Evolutionary conservation across 2,797 vertebrate genomes (phyloP).

Genomic region (Perodicticus potto): DNA sequence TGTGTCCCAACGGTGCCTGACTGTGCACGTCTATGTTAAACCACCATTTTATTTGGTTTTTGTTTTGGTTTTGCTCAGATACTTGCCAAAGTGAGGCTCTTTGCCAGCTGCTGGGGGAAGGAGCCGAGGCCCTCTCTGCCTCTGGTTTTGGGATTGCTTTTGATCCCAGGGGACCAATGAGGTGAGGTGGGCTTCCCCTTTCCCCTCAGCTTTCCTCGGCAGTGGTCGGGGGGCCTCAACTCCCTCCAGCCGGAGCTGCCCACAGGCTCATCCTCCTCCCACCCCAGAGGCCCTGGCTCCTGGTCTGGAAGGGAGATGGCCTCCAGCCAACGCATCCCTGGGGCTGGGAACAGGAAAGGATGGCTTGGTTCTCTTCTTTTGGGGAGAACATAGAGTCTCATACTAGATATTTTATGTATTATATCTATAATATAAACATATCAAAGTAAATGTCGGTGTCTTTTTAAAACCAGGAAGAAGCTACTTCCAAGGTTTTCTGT

Average conservation of each 20-base stretch:
- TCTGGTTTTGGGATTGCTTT: slow-evolving; percentile 80
- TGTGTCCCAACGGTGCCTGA: slow-evolving; percentile 84
- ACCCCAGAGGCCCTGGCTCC: slow-evolving; percentile 52
- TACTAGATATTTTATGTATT: slow-evolving; percentile 78
- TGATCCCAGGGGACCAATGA: slow-evolving; percentile 75
- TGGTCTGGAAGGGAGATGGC: slow-evolving; percentile 55
- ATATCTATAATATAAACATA: slow-evolving; percentile 86
- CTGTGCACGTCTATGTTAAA: slow-evolving; percentile 80
- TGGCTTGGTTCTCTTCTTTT: slow-evolving; percentile 60
- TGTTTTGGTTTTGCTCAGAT: slow-evolving; percentile 86
- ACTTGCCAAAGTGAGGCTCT: slow-evolving; percentile 87
- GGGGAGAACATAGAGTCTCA: slow-evolving; percentile 64
- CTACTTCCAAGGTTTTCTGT: slow-evolving; percentile 77
- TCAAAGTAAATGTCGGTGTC: slow-evolving; percentile 77
- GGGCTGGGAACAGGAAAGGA: slow-evolving; percentile 49
- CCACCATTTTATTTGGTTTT: slow-evolving; percentile 87
- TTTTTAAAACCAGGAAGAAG: slow-evolving; percentile 78
- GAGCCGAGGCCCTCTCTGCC: slow-evolving; percentile 76
- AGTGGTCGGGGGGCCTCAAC: not conserved
- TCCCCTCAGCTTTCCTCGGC: slow-evolving; percentile 39
- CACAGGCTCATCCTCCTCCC: not conserved
- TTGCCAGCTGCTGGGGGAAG: slow-evolving; percentile 82
- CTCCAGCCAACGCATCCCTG: slow-evolving; percentile 24
- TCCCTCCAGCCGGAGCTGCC: not conserved
- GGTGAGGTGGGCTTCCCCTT: slow-evolving; percentile 50